Conservation (phyloP, 2,797 vertebrate species). For the Aeoliscus strigatus region DNA sequence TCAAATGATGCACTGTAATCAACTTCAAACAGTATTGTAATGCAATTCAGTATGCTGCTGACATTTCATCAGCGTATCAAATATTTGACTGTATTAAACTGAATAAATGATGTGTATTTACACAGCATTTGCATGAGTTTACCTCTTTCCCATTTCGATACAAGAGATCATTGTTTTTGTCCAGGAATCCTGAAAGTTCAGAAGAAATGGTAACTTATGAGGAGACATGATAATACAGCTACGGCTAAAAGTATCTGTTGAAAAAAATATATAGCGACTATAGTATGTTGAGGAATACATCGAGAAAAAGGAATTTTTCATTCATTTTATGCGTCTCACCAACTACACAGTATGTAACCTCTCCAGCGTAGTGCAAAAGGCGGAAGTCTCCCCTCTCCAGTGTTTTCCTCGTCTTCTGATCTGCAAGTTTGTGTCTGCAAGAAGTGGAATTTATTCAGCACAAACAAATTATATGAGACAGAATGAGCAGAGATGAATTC, state of each 20-base stretch:
- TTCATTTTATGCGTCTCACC: slow-evolving; percentile 77
- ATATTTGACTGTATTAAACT: not conserved
- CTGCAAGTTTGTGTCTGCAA: slow-evolving; percentile 87
- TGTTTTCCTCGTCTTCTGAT: slow-evolving; percentile 82
- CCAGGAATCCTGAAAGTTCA: slow-evolving; percentile 84
- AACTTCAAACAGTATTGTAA: no score
- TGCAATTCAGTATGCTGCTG: no score
- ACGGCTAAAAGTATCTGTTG: no score
- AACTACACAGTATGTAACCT: slow-evolving; percentile 88
- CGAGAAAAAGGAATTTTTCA: no score
- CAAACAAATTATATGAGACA: no score
- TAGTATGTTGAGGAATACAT: no score
- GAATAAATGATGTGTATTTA: no score
- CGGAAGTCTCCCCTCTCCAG: slow-evolving; percentile 88
- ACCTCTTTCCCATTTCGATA: slow-evolving; percentile 95
- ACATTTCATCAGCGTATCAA: no score
- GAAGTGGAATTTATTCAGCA: not conserved
- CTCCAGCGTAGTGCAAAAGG: slow-evolving; percentile 90
- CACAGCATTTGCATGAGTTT: no score
- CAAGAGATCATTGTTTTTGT: slow-evolving; percentile 94
- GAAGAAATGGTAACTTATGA: slow-evolving; percentile 3
- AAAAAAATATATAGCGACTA: no score
- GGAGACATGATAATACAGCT: not conserved
- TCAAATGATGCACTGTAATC: no score
- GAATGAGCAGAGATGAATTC: no score